These are phyloP conservation scores for Sciurus carolinensis DNA, from an alignment of 2,797 vertebrate genomes.

Conservation along the genomic window DNA sequence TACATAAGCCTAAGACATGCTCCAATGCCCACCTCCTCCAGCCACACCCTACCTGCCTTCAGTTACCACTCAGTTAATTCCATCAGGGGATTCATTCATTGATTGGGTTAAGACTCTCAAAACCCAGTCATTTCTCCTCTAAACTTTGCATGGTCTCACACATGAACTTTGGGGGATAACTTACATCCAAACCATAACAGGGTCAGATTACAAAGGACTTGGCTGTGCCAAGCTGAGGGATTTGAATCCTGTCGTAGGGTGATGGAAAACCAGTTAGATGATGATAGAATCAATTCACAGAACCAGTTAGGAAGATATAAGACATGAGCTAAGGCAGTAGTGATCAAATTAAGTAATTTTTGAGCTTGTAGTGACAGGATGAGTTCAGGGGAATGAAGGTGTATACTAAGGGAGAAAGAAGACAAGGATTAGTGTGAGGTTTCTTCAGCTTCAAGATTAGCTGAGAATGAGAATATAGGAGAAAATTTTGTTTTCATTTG, in stretches of 20 bases:
- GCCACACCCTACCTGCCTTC: too few species aligned
- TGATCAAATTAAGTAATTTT: neutral
- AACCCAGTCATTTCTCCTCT: too few species aligned
- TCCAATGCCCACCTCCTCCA: too few species aligned
- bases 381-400: neutral
- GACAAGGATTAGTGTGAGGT: neutral
- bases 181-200: too few species aligned
- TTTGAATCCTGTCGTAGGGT: slow-evolving; percentile 9
- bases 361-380: neutral
- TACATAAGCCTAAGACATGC: too few species aligned
- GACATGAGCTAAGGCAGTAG: neutral
- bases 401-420: neutral
- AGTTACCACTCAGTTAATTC: too few species aligned
- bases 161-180: too few species aligned
- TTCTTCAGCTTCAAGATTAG: slow-evolving; percentile 21
- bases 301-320: neutral
- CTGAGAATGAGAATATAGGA: neutral
- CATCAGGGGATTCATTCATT: too few species aligned
- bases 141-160: too few species aligned
- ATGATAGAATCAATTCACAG: neutral
- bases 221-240: neutral
- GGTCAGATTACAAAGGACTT: neutral
- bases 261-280: neutral
- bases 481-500: neutral
- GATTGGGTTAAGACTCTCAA: too few species aligned